These are phyloP conservation scores for Parochlus steinenii DNA, from an alignment of 2,888 invertebrate genomes.

Conservation along the genomic window DNA sequence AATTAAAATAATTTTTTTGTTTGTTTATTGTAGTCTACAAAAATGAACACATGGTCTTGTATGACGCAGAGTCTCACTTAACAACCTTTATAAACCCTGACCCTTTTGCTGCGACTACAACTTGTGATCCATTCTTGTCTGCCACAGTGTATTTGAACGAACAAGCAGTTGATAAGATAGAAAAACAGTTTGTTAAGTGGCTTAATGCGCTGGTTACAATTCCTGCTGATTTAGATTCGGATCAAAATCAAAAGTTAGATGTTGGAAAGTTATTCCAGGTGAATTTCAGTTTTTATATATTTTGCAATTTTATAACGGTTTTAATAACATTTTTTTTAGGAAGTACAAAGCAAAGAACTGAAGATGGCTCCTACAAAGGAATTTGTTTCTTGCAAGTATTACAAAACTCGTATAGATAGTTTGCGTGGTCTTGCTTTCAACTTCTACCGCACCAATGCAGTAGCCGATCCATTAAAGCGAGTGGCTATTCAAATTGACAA, in stretches of 20 bases:
- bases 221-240: slow-evolving; percentile 48
- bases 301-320: no score
- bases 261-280: slow-evolving; percentile 56
- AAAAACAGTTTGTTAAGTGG: slow-evolving; percentile 59
- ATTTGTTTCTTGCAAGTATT: slow-evolving; percentile 46
- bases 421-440: slow-evolving; percentile 48
- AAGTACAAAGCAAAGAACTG: slow-evolving; percentile 49
- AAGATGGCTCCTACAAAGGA: slow-evolving; percentile 54
- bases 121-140: slow-evolving; percentile 49
- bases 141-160: slow-evolving; percentile 50
- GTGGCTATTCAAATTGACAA: slow-evolving; percentile 55
- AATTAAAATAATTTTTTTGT: no score
- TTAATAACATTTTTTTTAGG: no score
- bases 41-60: slow-evolving; percentile 20
- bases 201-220: slow-evolving; percentile 60
- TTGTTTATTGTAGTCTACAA: no score
- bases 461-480: slow-evolving; percentile 46
- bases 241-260: slow-evolving; percentile 44
- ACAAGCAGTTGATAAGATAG: slow-evolving; percentile 48
- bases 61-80: slow-evolving; percentile 27
- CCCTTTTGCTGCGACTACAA: slow-evolving; percentile 36
- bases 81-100: slow-evolving; percentile 31
- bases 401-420: slow-evolving; percentile 46
- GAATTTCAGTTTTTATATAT: no score
- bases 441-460: slow-evolving; percentile 43